Conservation (phyloP, 2,888 invertebrate genomes). For the Ectropis crepuscularia region DNA sequence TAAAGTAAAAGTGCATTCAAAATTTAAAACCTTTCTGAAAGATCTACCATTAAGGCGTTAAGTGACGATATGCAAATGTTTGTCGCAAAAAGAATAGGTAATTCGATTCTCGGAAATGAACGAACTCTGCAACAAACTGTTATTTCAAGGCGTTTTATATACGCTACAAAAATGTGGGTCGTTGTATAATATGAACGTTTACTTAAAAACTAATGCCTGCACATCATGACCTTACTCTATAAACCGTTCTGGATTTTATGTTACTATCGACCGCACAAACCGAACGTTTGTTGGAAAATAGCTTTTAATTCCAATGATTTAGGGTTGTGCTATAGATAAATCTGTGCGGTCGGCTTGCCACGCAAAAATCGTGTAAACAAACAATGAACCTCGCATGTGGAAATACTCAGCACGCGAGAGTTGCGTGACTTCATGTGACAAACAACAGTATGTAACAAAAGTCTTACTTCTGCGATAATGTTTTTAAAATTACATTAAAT, state of each 20-base stretch:
- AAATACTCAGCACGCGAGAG: constrained; percentile 37
- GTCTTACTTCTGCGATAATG: constrained; percentile 25
- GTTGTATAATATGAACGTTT: constrained; percentile 21
- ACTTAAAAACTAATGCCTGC: constrained; percentile 31
- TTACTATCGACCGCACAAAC: constrained; percentile 15
- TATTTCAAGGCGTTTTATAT: constrained; percentile 18
- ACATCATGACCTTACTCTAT: constrained; percentile 38
- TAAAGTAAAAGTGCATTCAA: constrained; percentile 25
- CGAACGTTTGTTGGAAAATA: constrained; percentile 34
- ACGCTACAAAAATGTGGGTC: constrained; percentile 20
- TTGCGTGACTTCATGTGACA: constrained; percentile 40
- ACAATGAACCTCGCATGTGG: constrained; percentile 41
- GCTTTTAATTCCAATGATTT: constrained; percentile 37
- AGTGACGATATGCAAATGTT: constrained; percentile 24
- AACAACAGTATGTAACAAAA: constrained; percentile 30
- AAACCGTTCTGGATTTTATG: constrained; percentile 18
- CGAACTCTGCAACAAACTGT: constrained; percentile 6
- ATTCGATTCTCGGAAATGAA: not conserved
- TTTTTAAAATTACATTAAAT: constrained; percentile 13
- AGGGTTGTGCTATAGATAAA: constrained; percentile 35
- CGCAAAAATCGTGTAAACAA: constrained; percentile 42
- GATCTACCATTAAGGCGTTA: constrained; percentile 8
- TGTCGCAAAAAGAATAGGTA: constrained; percentile 5
- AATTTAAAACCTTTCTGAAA: constrained; percentile 20
- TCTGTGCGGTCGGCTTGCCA: constrained; percentile 35